Base-by-base conservation (phyloP, 2,797 vertebrate species). In the Heliangelus exortis region DNA sequence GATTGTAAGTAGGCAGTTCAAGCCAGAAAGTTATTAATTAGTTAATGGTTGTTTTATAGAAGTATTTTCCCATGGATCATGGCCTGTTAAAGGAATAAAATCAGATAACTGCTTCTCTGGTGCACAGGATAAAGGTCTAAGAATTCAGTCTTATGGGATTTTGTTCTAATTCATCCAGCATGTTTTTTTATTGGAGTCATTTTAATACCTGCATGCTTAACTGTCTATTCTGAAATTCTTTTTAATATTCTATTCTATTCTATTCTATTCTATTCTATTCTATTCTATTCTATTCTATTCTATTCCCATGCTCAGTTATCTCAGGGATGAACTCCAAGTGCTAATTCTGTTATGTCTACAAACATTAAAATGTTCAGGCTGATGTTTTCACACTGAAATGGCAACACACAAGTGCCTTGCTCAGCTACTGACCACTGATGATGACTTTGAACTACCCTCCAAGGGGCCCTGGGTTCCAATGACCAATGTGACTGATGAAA, bases 11-110 rank as follows among this genome's bases (percentile, higher is more conserved):
- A 89, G 62, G 22, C 53, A 93, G 6, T 36, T 89, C 50, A 19
- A 96, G n/a, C 36, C 83, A 92, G 80, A 92, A 90, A 10, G 15
- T 89, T 97, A 96, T 93, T 96, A 96, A 95, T 95, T 95, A 89
- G 71, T 90, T 97, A 96, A 96, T 93, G 65, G 68, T 12, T 84
- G 67, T 89, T 96, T 96, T 94, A 94, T 92, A 47, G 72, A 90
- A 91, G 53, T 47, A 74, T 94, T 95, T 96, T 96, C 92, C 95
- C 95, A 96, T 90, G 85, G 85, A 95, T 89, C 67, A 33, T 20
- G 29, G 83, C n/a, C 68, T 84, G 31, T 80, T 93, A 77, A 61
- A 74, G 43, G 67, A 89, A 87, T 61, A 82, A 92, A 92, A 91
- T 91, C 48, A 73, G 76, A 48, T 82, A 94, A 77, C 83, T 86